Conservation (phyloP, 2,888 invertebrate species). For the Parelbella ahira region DNA sequence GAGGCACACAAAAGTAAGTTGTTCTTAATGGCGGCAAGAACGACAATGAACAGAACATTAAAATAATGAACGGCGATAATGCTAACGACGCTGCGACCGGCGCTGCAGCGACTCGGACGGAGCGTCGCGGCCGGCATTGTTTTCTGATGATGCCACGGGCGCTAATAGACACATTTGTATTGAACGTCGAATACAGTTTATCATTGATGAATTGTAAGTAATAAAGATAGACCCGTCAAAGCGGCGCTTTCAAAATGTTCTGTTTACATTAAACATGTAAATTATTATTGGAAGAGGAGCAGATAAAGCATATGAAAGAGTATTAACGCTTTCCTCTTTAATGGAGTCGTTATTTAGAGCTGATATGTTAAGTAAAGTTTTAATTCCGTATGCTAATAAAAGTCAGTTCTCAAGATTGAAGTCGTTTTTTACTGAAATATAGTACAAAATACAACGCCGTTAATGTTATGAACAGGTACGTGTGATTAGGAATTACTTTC, state of each 20-base stretch:
- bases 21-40: not conserved
- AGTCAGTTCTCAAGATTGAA: too few relatives aligned
- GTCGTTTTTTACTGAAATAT: too few relatives aligned
- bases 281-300: constrained; percentile 14
- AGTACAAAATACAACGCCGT: too few relatives aligned
- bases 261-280: constrained; percentile 25
- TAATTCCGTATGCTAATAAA: constrained; percentile 2
- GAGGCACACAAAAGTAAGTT: constrained; percentile 8
- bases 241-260: constrained; percentile 15
- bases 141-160: constrained; percentile 31
- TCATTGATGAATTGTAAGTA: constrained; percentile 21
- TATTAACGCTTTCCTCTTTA: constrained; percentile 21
- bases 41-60: constrained; percentile 22
- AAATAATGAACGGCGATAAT: constrained; percentile 8
- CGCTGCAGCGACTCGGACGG: too few relatives aligned
- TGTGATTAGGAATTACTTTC: too few relatives aligned
- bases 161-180: constrained; percentile 31
- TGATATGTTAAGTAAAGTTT: constrained; percentile 11
- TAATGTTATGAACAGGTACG: too few relatives aligned
- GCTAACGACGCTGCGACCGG: not conserved
- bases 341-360: constrained; percentile 13
- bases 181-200: constrained; percentile 26
- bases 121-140: constrained; percentile 32
- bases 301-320: constrained; percentile 13
- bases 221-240: constrained; percentile 22